Evolutionary conservation across 2,797 vertebrate species (phyloP).

Genomic region (Parambassis ranga): DNA sequence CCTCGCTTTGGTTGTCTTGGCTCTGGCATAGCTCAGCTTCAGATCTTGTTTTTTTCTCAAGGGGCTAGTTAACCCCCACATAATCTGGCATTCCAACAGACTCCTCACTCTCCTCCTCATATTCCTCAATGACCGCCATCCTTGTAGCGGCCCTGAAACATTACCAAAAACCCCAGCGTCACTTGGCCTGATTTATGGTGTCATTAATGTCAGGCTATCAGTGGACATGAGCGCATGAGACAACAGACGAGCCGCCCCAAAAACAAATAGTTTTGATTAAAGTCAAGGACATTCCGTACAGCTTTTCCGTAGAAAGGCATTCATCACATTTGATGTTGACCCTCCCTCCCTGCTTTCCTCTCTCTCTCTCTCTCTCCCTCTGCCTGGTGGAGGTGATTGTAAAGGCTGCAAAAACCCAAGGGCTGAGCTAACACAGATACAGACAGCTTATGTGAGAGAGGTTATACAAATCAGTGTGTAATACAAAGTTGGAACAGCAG

Average conservation of each 20-base stretch:
- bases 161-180: slow-evolving; percentile 89
- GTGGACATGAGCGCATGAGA: slow-evolving; percentile 96
- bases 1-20: slow-evolving; percentile 37
- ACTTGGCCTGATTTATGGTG: slow-evolving; percentile 97
- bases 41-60: slow-evolving; percentile 35
- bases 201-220: slow-evolving; percentile 99
- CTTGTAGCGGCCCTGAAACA: slow-evolving; percentile 82
- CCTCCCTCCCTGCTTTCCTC: slow-evolving; percentile 67
- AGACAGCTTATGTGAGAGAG: slow-evolving; percentile 68
- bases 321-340: slow-evolving; percentile 95
- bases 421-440: slow-evolving; percentile 82
- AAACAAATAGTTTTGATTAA: slow-evolving; percentile 99
- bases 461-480: slow-evolving; percentile 69
- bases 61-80: slow-evolving; percentile 72
- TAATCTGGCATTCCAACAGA: slow-evolving; percentile 73
- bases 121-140: slow-evolving; percentile 69
- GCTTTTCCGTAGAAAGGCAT: slow-evolving; percentile 96
- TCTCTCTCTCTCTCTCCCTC: slow-evolving; percentile 51
- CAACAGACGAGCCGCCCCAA: slow-evolving; percentile 93
- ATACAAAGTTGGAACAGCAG: slow-evolving; percentile 71
- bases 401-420: slow-evolving; percentile 62
- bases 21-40: slow-evolving; percentile 42
- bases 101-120: slow-evolving; percentile 67
- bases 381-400: slow-evolving; percentile 65
- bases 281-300: slow-evolving; percentile 98